phyloP scores from a whole-genome alignment of 2,797 vertebrate genomes.

The Diplodus puntazzo region DNA sequence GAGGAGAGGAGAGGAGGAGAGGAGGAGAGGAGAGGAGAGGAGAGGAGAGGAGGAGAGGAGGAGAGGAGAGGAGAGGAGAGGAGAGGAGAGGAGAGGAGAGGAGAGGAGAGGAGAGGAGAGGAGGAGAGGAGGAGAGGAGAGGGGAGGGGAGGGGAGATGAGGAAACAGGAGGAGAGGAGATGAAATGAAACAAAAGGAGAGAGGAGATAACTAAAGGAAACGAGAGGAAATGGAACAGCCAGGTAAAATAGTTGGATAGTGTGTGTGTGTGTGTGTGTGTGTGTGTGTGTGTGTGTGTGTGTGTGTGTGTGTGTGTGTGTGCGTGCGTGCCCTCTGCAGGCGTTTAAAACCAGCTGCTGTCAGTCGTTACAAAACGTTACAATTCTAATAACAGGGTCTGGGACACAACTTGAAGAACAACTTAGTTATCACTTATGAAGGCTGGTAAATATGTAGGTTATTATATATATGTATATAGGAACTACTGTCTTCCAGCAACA shows the following conservation, averaged over 20 bases:
- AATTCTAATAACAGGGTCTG: background rate
- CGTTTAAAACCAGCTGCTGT: constrained; percentile 28
- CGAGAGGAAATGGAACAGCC: too few relatives aligned
- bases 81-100: background rate
- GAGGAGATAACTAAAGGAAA: too few relatives aligned
- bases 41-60: background rate
- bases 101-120: background rate
- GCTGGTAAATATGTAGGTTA: background rate
- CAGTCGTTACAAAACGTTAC: background rate
- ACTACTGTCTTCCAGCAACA: too few relatives aligned
- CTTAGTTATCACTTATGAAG: too few relatives aligned
- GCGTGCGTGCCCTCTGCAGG: constrained; percentile 1
- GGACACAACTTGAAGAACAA: background rate
- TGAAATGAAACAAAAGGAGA: too few relatives aligned
- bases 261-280: background rate
- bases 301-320: background rate
- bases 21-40: background rate
- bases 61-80: background rate
- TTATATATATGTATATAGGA: too few relatives aligned
- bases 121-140: too few relatives aligned
- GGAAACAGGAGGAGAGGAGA: too few relatives aligned
- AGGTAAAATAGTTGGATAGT: background rate
- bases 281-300: background rate
- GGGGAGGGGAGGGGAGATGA: background rate
- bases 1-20: background rate